phyloP scores from a whole-genome alignment of 2,888 invertebrate species.

The Lasiommata megera region DNA sequence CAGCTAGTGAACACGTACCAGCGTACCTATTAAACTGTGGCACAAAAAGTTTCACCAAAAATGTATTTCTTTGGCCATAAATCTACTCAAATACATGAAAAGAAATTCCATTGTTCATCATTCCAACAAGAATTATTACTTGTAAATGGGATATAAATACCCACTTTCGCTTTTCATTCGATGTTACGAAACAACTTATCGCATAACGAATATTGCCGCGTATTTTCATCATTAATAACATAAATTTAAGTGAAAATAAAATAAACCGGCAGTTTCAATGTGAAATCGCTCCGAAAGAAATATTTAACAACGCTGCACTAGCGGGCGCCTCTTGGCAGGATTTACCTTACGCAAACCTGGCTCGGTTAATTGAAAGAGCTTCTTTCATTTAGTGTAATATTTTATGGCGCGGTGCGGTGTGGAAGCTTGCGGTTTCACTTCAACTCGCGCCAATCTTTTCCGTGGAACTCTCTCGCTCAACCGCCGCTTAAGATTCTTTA shows the following conservation, averaged over 20 bases:
- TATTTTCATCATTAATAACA: slow-evolving; percentile 1
- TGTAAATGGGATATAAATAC: not conserved
- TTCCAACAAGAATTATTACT: not conserved
- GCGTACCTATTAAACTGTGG: too few species aligned
- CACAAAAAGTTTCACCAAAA: too few species aligned
- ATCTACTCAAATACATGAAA: not conserved
- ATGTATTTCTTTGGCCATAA: not conserved
- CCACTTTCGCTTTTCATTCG: not conserved
- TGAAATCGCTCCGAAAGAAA: slow-evolving; percentile 43
- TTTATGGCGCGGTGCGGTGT: slow-evolving; percentile 57
- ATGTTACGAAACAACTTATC: not conserved
- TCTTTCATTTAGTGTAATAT: slow-evolving; percentile 75
- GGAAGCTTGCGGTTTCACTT: slow-evolving; percentile 56
- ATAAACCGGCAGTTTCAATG: slow-evolving; percentile 29
- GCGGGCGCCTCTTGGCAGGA: slow-evolving; percentile 59
- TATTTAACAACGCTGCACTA: slow-evolving; percentile 51
- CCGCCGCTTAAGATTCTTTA: slow-evolving; percentile 47
- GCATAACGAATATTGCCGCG: not conserved
- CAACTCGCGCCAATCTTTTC: slow-evolving; percentile 50
- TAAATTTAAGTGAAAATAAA: slow-evolving; percentile 11
- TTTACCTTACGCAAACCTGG: slow-evolving; percentile 72
- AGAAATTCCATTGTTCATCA: not conserved
- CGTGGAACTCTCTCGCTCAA: slow-evolving; percentile 49
- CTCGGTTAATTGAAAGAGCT: slow-evolving; percentile 77
- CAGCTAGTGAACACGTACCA: too few species aligned